Evolutionary conservation across 2,113 vertebrate species (phyloP).

Genomic region (Fregetta grallaria): DNA sequence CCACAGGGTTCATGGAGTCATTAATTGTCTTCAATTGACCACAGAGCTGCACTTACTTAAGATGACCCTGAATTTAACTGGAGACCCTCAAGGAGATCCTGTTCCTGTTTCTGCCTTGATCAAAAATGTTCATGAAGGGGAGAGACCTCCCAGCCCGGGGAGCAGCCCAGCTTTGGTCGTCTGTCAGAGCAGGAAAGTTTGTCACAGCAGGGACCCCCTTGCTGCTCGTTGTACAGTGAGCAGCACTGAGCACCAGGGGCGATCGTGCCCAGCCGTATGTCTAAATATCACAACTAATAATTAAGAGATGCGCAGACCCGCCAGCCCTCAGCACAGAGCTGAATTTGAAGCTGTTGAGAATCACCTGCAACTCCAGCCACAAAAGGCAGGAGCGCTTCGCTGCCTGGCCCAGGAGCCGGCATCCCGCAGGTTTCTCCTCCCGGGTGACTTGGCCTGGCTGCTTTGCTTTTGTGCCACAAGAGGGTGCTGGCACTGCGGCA

Average conservation of each 20-base stretch:
- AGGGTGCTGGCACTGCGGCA: not conserved
- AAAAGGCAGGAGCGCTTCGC: not conserved
- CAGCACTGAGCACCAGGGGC: not conserved
- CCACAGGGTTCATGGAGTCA: not conserved
- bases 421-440: not conserved
- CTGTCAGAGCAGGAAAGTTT: not conserved
- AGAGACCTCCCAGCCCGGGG: not conserved
- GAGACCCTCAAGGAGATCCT: not conserved
- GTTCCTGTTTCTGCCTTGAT: not conserved
- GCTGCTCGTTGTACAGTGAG: not conserved
- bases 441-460: not conserved
- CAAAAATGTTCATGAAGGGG: not conserved
- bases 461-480: not conserved
- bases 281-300: not conserved
- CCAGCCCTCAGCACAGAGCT: not conserved
- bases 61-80: not conserved
- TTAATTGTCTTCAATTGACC: not conserved
- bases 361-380: not conserved
- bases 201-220: not conserved
- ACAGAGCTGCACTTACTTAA: not conserved
- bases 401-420: not conserved
- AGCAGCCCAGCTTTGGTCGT: not conserved
- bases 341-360: not conserved
- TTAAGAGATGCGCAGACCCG: not conserved
- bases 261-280: not conserved